Evolutionary conservation across 37 sponge, comb jelly and placozoan species (phyloP).

Genomic region (Diacarnus erythraeanus): DNA sequence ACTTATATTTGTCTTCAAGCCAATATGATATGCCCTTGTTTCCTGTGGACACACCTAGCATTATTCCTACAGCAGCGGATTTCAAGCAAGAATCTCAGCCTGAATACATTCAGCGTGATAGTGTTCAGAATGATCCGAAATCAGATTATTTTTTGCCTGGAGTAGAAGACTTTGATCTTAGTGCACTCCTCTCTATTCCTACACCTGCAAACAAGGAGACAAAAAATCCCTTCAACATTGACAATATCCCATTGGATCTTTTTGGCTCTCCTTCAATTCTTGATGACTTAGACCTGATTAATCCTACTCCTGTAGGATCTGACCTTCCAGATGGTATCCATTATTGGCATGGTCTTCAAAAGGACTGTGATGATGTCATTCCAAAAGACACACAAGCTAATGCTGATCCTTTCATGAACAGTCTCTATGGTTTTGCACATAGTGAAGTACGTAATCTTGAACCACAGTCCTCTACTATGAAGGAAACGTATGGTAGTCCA

Average conservation of each 20-base stretch:
- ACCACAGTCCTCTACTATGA: not conserved
- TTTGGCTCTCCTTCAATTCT: not conserved
- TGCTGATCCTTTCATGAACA: not conserved
- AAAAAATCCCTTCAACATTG: not conserved
- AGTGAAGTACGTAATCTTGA: not conserved
- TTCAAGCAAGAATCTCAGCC: not conserved
- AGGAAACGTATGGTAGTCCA: not conserved
- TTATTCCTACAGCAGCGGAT: not conserved
- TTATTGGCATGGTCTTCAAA: conserved; percentile 10
- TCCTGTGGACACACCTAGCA: conserved; percentile 17
- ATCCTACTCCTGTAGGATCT: not conserved
- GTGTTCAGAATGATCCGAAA: not conserved
- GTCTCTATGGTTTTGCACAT: not conserved
- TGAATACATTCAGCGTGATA: not conserved
- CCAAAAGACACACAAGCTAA: not conserved
- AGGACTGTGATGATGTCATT: not conserved
- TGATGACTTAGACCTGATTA: not conserved
- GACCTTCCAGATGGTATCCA: not conserved
- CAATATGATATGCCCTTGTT: not conserved
- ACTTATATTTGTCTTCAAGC: not conserved
- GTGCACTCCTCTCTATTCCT: not conserved
- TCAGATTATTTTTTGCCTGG: not conserved
- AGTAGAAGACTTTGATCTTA: not conserved
- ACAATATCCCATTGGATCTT: not conserved
- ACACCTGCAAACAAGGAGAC: not conserved